These are phyloP conservation scores for Allacma fusca DNA, from an alignment of 2,888 invertebrate genomes.

Conservation along the genomic window DNA sequence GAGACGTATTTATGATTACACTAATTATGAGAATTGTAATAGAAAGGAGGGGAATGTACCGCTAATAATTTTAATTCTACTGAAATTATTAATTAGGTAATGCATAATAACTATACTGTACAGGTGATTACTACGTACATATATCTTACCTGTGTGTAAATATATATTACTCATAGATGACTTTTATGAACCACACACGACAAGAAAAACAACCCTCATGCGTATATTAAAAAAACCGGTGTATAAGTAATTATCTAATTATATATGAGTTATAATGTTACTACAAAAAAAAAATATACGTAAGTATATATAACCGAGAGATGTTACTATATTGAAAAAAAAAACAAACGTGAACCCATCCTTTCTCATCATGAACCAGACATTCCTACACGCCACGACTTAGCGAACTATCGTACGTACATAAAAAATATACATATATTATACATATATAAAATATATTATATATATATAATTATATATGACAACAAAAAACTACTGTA, in stretches of 20 bases:
- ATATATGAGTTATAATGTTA: constrained; percentile 21
- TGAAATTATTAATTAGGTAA: too few relatives aligned
- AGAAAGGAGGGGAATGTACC: too few relatives aligned
- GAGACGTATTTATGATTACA: too few relatives aligned
- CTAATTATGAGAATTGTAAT: too few relatives aligned
- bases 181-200: too few relatives aligned
- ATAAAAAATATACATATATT: not conserved
- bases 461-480: constrained; percentile 30
- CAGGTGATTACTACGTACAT: too few relatives aligned
- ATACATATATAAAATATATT: constrained; percentile 20
- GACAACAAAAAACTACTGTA: constrained; percentile 27
- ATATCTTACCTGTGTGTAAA: too few relatives aligned
- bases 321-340: not conserved
- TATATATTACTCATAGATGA: too few relatives aligned
- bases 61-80: too few relatives aligned
- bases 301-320: constrained; percentile 25
- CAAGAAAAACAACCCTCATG: not conserved
- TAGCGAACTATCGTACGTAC: constrained; percentile 35
- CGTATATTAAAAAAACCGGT: not conserved
- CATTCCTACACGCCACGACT: constrained; percentile 42
- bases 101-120: too few relatives aligned
- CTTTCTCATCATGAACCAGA: constrained; percentile 43
- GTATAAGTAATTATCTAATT: not conserved
- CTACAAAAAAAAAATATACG: constrained; percentile 9
- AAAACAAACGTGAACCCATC: constrained; percentile 32